These are phyloP conservation scores for Echinops telfairi DNA, from an alignment of 2,113 vertebrate species.

Conservation along the genomic window DNA sequence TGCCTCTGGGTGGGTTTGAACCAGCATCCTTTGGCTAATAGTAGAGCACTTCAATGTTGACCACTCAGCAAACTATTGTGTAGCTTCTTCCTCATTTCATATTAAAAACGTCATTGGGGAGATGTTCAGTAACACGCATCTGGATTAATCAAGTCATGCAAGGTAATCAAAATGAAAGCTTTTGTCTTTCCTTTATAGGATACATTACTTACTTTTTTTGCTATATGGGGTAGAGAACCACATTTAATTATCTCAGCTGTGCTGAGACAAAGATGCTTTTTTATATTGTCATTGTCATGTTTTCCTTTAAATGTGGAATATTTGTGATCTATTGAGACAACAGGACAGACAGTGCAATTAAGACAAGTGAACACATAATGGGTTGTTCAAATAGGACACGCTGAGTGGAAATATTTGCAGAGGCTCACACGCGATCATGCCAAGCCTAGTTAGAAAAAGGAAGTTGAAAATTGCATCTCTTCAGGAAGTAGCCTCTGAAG, in stretches of 20 bases:
- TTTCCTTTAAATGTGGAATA: slow-evolving; percentile 17
- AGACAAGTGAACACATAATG: neutral
- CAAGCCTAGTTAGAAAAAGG: neutral
- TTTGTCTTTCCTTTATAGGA: neutral
- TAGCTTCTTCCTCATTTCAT: neutral
- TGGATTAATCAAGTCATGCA: neutral
- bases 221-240: neutral
- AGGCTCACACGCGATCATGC: neutral
- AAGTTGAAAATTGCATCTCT: slow-evolving; percentile 8
- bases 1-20: neutral
- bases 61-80: neutral
- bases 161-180: neutral
- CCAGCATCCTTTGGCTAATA: neutral
- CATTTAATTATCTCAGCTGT: slow-evolving; percentile 23
- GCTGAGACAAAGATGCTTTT: neutral
- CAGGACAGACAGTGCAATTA: neutral
- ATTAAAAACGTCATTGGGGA: neutral
- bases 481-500: neutral
- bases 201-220: neutral
- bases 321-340: neutral
- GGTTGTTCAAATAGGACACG: neutral
- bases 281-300: neutral
- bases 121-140: neutral
- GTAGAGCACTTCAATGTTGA: neutral
- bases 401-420: neutral